Base-by-base conservation (phyloP, 2,888 invertebrate species). In the Drosophila nr. fundita region DNA sequence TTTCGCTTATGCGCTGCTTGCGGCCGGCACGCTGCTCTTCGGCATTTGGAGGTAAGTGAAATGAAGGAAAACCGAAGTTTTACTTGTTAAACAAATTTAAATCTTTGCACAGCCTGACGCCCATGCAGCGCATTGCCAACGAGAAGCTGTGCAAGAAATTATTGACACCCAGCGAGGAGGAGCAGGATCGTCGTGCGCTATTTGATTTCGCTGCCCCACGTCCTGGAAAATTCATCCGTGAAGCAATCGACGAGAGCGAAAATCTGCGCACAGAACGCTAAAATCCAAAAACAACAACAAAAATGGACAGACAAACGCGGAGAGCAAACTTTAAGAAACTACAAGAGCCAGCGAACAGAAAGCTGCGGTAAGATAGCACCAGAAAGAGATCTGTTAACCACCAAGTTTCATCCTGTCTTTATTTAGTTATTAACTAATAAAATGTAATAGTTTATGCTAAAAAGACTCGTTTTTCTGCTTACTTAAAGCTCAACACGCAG, bases 1-100 rank as follows among this genome's bases (percentile, higher is more conserved):
- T 68, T 93, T 94, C 76, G 94, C 94, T 15, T 80, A 93, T 27
- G 94, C 94, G 34, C 70, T 94, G 11, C 49, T 96, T 73, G 91
- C 92, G 40, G 54, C 94, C n/a, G 93, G 92, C 60, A 55, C 80
- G 10, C 55, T 74, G 5, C 30, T 90, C 15, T 92, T 92, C 77
- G 88, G 81, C 0, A 63, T 85, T 57, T 92, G 86, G 77, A 58
- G 76, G 93, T 92, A 77, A 89, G 82, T 67, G 8, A 27, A n/a
- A 38, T 27, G 4, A n/a, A 1, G 10, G 8, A 5, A 1, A 1
- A 7, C 48, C 30, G 5, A 15, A 2, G 45, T 7, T 15, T 13
- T 32, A 13, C 40, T 32, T 54, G 6, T 57, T 60, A 15, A 52
- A 30, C 24, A 40, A 40, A 30, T 40, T n/a, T 1, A 34, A 32